phyloP scores from a whole-genome alignment of 2,797 vertebrate species.

The Amphiprion clarkii region DNA sequence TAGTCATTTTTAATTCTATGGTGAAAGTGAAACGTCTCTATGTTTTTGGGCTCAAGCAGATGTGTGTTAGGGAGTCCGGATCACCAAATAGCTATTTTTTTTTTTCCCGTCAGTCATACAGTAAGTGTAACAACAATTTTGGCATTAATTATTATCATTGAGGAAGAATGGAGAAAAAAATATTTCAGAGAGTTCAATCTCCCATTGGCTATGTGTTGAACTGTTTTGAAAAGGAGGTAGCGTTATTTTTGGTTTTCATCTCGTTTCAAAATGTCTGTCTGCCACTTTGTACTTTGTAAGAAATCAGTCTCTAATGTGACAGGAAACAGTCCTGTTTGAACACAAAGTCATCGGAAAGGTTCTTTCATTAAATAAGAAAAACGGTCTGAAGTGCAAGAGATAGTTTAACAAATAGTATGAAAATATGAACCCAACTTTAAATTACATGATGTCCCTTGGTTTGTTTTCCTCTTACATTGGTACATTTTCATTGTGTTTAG shows the following conservation, averaged over 20 bases:
- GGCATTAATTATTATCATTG: constrained; percentile 76
- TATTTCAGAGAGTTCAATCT: constrained; percentile 72
- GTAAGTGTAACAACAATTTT: constrained; percentile 78
- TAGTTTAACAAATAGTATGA: constrained; percentile 63
- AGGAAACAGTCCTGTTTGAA: constrained; percentile 72
- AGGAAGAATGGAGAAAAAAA: constrained; percentile 71
- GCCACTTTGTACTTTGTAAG: constrained; percentile 76
- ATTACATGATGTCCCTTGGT: constrained; percentile 69
- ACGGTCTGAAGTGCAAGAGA: constrained; percentile 78
- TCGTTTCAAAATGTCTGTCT: constrained; percentile 80
- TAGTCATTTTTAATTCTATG: constrained; percentile 83
- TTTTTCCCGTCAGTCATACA: constrained; percentile 65
- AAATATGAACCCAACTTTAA: constrained; percentile 68
- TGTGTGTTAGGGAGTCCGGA: constrained; percentile 76
- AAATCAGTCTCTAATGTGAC: constrained; percentile 74
- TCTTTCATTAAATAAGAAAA: constrained; percentile 73
- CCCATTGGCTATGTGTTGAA: constrained; percentile 79
- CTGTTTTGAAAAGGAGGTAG: constrained; percentile 88
- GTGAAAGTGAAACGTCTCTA: constrained; percentile 72
- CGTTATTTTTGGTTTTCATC: constrained; percentile 87
- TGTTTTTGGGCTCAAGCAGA: constrained; percentile 78
- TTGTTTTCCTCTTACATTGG: constrained; percentile 57
- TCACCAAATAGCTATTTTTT: constrained; percentile 62
- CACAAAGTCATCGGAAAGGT: constrained; percentile 70
- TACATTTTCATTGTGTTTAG: constrained; percentile 38